Evolutionary conservation across 2,113 vertebrate species (phyloP), one percentile per base, ranked within the genome.

Genomic region (Monopterus albus): DNA sequence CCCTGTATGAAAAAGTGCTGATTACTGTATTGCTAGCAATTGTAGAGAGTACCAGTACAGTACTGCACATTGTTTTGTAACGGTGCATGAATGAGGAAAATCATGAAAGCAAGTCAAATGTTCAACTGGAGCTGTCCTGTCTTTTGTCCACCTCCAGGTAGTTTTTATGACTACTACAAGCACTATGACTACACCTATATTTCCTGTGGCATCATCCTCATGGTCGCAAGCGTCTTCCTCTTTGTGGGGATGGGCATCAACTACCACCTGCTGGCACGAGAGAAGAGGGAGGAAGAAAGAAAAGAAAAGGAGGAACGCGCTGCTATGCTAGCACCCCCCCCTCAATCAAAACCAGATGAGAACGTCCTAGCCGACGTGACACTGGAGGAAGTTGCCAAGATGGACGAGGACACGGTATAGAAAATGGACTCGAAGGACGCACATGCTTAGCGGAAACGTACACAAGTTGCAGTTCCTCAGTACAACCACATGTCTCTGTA

Each of bases 231-330:
- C 12, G 13, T 96, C 64, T 92, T 97, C 81, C 95, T 99, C 63
- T 96, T 98, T 29, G 87, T 96, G 0, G 96, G 96, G 17, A 99
- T 98, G 96, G 95, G 95, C 66, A 93, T 97, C 88, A 98, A 99
- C 88, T 99, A 98, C 68, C 93, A n/a, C 2, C 83, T 99, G 66
- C 7, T 96, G 83, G 95, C 91, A 0, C 91, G 79, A 51, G 96
- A 99, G 82, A 92, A 79, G 84, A 93, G 93, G 61, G 92, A 84
- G 0, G 88, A 92, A 72, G 91, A 92, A 77, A 89, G 65, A 58
- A 83, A 51, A 0, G 89, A 71, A 33, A 94, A 94, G 68, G 95
- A 94, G 36, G 95, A 95, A 9, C n/a, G 25, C 4, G 0, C 63
- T 0, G 83, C 87, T 66, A 91, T 92, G 89, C 29, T 92, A 33